Base-by-base conservation (phyloP, 2,113 vertebrate genomes). In the Cygnus atratus region DNA sequence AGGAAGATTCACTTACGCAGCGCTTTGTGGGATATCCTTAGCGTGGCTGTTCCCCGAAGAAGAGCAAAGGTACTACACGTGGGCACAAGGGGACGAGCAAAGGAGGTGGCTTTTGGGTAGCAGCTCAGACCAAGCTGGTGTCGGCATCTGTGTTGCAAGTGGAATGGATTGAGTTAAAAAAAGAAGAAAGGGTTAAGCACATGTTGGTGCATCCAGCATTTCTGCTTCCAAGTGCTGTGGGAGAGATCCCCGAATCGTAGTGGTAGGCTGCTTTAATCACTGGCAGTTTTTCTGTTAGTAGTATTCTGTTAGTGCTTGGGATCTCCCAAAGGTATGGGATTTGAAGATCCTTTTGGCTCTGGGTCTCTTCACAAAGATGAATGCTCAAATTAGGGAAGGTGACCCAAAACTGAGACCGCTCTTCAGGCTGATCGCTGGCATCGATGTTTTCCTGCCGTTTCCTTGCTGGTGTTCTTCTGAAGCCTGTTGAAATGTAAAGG, bases 1-100 rank as follows among this genome's bases (percentile, higher is more conserved):
- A 4, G 98, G 96, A 31, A 98, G 98, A 5, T 99, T 99, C 39
- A 98, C 99, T 4, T 99, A 98, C 1, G 98, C 98, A 0, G 99
- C 98, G 0, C 97, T 99, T 29, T 99, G 99, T n/a, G 97, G 96
- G 1, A 94, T 99, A 43, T 99, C 99, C 25, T 93, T 99, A 54
- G 98, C 98, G 2, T 94, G 98, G 75, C 91, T 99, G 16, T 99
- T 99, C 92, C 96, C 97, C 39, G 99, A 98, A 63, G 41, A 96
- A 3, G 98, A 98, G 68, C 99, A 99, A 93, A 99, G 98, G 98
- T 98, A 96, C 80, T 11, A 74, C 58, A 2, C 0, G 4, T 24
- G 21, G 22, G 10, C n/a, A 70, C 17, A 8, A 10, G 6, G 55
- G 77, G 68, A 12, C 8, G 58, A 77, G n/a, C n/a, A 37, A 39